A percentile compares a stretch with the other conserved stretches of the same genome.
Evolutionary conservation across 2,888 invertebrate species (phyloP).

Genomic region (Nezara viridula): DNA sequence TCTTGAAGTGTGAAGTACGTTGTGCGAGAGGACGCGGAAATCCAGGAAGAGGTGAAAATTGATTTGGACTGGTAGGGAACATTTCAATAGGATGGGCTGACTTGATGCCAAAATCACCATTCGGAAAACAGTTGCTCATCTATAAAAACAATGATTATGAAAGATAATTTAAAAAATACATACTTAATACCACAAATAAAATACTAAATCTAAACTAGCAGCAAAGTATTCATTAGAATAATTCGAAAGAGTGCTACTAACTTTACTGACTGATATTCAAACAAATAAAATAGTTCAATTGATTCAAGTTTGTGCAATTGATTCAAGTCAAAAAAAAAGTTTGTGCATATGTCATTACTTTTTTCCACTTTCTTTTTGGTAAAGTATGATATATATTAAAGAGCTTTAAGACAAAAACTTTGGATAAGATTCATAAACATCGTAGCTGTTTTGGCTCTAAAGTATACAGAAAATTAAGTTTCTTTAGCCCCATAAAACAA

Average conservation of each 20-base stretch:
- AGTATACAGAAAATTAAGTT: too few relatives aligned
- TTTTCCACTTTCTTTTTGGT: too few relatives aligned
- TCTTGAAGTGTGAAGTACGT: conserved; percentile 62
- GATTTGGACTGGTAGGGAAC: conserved; percentile 52
- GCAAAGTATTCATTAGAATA: neutral
- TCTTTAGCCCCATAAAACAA: too few relatives aligned
- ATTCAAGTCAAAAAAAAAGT: too few relatives aligned
- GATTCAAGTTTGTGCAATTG: too few relatives aligned
- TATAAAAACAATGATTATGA: neutral
- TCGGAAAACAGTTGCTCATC: conserved; percentile 54
- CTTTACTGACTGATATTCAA: neutral
- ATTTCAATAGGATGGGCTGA: conserved; percentile 50
- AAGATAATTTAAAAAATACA: neutral
- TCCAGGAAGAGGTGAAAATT: conserved; percentile 59
- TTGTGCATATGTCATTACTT: too few relatives aligned
- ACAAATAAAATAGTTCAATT: neutral
- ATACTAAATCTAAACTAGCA: neutral
- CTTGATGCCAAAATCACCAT: conserved; percentile 58
- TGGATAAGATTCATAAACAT: too few relatives aligned
- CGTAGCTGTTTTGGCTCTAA: too few relatives aligned
- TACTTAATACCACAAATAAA: neutral
- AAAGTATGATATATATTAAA: too few relatives aligned
- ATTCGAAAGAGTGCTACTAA: neutral
- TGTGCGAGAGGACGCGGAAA: conserved; percentile 64
- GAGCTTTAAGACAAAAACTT: too few relatives aligned